Conservation (phyloP, 2,888 invertebrate species). For the Aelia acuminata region DNA sequence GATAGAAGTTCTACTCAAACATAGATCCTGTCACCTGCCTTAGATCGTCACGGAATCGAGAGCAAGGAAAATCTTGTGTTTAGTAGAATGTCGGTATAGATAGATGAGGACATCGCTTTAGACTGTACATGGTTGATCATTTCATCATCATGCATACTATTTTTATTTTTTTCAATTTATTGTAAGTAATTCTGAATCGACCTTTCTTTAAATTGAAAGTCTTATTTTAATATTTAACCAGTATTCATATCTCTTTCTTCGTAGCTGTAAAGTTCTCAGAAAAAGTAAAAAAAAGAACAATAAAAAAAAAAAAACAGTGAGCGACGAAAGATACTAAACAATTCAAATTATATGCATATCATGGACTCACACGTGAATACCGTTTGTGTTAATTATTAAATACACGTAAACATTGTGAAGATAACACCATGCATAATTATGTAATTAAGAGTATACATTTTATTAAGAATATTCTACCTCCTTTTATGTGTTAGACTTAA, state of each 20-base stretch:
- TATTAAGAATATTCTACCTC: neutral
- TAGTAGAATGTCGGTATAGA: neutral
- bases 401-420: neutral
- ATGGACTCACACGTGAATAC: neutral
- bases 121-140: neutral
- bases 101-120: neutral
- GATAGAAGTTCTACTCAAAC: neutral
- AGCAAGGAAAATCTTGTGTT: neutral
- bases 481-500: neutral
- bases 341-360: conserved; percentile 1
- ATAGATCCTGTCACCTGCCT: conserved; percentile 10
- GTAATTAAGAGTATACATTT: neutral
- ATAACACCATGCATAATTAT: neutral
- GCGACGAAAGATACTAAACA: neutral
- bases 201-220: too few relatives aligned
- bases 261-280: too few relatives aligned
- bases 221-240: too few relatives aligned
- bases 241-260: too few relatives aligned
- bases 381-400: neutral
- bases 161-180: too few relatives aligned
- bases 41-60: neutral
- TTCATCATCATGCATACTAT: too few relatives aligned
- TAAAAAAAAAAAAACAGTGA: too few relatives aligned
- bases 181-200: too few relatives aligned
- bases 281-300: too few relatives aligned